Evolutionary conservation across 2,113 vertebrate genomes (phyloP).

Genomic region (human): GRCh38 chr12:6059501-6060000

Average conservation of each 20-base stretch:
- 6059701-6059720: background rate
- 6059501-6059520: background rate
- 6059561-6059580: background rate
- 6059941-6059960: background rate
- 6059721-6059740: background rate
- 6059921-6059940: background rate
- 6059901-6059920: fast-evolving
- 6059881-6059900: background rate
- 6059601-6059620: background rate
- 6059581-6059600: background rate
- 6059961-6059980: background rate
- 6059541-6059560: background rate
- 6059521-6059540: background rate
- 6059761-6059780: too few species aligned
- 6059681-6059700: too few species aligned
- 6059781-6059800: background rate
- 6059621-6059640: background rate
- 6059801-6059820: background rate
- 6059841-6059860: background rate
- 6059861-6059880: background rate
- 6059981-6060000: background rate
- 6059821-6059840: background rate
- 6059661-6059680: background rate
- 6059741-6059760: background rate
- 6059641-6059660: background rate